These are phyloP conservation scores for Epiblema foenella DNA, from an alignment of 2,888 invertebrate genomes.

Conservation along the genomic window DNA sequence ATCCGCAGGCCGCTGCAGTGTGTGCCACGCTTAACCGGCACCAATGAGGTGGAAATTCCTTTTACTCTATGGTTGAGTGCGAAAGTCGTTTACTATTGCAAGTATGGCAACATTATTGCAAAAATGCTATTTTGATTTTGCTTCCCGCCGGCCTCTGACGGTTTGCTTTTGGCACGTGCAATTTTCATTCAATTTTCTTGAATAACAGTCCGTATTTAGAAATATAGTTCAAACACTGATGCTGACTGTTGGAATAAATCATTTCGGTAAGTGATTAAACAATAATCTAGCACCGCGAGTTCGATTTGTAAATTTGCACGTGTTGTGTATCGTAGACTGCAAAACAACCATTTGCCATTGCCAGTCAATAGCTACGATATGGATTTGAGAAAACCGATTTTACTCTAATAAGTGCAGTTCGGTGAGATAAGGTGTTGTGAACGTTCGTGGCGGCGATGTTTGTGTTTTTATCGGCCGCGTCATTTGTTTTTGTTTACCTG, in stretches of 20 bases:
- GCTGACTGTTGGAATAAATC: conserved; percentile 72
- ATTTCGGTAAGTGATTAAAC: conserved; percentile 73
- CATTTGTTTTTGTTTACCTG: conserved; percentile 83
- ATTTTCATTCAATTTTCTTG: conserved; percentile 68
- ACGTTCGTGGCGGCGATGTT: conserved; percentile 30
- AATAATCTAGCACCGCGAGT: conserved; percentile 55
- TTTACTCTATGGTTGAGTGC: conserved; percentile 26
- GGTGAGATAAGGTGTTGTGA: conserved; percentile 20
- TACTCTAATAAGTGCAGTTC: conserved; percentile 18
- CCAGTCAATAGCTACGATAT: conserved; percentile 79
- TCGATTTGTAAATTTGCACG: conserved; percentile 71
- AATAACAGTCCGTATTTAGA: conserved; percentile 60
- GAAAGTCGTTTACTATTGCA: conserved; percentile 46
- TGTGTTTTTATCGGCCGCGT: conserved; percentile 57
- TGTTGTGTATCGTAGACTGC: conserved; percentile 76
- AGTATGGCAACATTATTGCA: conserved; percentile 59
- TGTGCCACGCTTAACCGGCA: too few relatives aligned
- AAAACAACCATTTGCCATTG: conserved; percentile 82
- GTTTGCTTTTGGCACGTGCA: conserved; percentile 83
- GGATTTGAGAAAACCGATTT: conserved; percentile 56
- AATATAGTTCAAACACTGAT: conserved; percentile 71
- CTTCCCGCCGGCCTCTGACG: conserved; percentile 82
- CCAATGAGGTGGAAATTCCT: too few relatives aligned
- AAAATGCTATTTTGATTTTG: conserved; percentile 74
- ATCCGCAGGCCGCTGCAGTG: too few relatives aligned